Percentiles rank a stretch among this genome's conserved stretches.
Evolutionary conservation across 2,797 vertebrate species (phyloP).

Genomic region (Hydrocynus forskahlii): DNA sequence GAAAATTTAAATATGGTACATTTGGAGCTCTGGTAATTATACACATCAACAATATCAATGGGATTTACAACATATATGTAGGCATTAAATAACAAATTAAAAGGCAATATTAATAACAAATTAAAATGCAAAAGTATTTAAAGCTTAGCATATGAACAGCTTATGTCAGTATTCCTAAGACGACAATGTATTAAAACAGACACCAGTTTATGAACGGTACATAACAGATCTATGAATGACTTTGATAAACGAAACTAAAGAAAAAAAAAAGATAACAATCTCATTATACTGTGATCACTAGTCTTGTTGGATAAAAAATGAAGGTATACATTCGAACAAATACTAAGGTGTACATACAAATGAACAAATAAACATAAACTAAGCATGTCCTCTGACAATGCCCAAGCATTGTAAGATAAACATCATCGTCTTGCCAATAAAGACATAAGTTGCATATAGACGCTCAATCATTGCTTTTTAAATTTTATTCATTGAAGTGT

Average conservation of each 20-base stretch:
- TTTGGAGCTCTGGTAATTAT: conserved; percentile 58
- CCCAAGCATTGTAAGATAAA: no score
- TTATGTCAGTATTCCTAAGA: not conserved
- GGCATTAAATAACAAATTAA: not conserved
- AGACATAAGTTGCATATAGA: not conserved
- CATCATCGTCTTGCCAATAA: not conserved
- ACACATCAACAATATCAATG: conserved; percentile 39
- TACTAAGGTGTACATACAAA: no score
- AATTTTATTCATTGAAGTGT: not conserved
- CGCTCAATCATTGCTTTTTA: not conserved
- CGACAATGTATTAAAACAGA: not conserved
- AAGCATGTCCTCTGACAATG: no score
- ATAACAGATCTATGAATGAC: no score
- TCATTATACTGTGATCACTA: no score
- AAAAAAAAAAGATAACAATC: not conserved
- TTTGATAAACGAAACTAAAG: not conserved
- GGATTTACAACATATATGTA: not conserved
- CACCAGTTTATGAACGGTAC: no score
- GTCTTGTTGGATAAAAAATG: no score
- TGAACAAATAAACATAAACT: no score
- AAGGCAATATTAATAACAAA: not conserved
- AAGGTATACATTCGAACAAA: no score
- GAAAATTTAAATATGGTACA: conserved; percentile 65
- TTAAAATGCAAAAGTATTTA: no score
- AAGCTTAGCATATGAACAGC: not conserved